phyloP scores from a whole-genome alignment of 2,113 vertebrate genomes.

The Tetrao urogallus region DNA sequence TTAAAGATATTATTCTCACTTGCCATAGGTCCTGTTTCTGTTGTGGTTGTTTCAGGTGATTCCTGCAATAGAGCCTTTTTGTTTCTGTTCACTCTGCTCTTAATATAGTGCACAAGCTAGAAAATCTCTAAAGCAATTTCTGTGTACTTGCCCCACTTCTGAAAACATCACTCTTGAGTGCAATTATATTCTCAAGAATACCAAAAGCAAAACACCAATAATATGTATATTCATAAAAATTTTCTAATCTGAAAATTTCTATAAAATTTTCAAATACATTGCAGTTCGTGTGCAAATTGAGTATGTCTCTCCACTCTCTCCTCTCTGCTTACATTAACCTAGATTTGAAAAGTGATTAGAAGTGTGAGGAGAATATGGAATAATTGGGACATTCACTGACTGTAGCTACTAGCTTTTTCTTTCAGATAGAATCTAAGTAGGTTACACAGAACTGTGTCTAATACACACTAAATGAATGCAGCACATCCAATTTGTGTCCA shows the following conservation, averaged over 20 bases:
- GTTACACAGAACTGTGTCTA: neutral
- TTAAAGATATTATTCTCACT: neutral
- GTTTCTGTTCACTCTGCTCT: neutral
- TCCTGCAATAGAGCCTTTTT: neutral
- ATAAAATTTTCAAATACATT: neutral
- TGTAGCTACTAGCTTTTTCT: slow-evolving; percentile 11
- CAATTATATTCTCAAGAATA: neutral
- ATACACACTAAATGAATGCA: slow-evolving; percentile 4
- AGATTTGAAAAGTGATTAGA: neutral
- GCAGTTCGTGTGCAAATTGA: neutral
- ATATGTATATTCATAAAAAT: neutral
- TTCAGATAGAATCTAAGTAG: neutral
- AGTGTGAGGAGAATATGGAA: neutral
- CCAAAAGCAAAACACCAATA: neutral
- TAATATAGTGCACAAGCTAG: neutral
- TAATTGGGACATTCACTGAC: neutral
- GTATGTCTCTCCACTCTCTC: neutral
- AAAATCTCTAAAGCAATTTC: neutral
- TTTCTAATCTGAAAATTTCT: no score
- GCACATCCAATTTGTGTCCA: neutral
- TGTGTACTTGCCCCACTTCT: neutral
- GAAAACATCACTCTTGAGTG: neutral
- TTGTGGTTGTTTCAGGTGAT: neutral
- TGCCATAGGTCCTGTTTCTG: neutral
- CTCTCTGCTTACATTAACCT: neutral